Conservation (phyloP, 2,113 vertebrate genomes). For the Turnix velox region DNA sequence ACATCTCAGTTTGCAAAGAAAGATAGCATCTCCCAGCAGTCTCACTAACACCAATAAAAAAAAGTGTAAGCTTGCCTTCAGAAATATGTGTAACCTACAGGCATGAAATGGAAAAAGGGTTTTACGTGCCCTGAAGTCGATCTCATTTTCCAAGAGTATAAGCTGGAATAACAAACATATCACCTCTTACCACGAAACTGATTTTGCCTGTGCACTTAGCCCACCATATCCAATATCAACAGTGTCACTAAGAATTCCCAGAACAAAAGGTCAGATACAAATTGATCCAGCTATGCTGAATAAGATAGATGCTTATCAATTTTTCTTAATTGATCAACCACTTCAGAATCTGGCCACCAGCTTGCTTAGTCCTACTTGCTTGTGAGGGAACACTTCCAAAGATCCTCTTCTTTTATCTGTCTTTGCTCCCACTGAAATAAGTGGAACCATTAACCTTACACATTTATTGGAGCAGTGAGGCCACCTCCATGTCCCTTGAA, state of each 20-base stretch:
- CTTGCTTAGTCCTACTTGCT: background rate
- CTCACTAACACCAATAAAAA: background rate
- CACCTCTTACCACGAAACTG: background rate
- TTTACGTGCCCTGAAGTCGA: background rate
- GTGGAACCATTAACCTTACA: background rate
- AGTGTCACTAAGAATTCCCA: background rate
- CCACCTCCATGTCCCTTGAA: background rate
- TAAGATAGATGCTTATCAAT: background rate
- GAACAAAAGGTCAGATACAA: background rate
- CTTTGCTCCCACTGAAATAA: background rate
- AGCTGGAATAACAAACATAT: background rate
- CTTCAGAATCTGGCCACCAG: background rate
- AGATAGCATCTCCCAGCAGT: background rate
- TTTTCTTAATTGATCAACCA: background rate
- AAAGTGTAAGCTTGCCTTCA: background rate
- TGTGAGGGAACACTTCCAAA: background rate
- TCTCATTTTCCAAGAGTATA: background rate
- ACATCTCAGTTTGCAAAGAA: background rate
- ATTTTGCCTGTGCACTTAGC: background rate
- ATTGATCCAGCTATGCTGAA: background rate
- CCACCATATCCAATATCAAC: background rate
- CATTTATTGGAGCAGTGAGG: background rate
- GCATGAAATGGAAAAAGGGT: background rate
- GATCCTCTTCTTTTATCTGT: background rate
- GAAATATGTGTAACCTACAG: background rate